These are phyloP conservation scores for Danaus chrysippus DNA, from an alignment of 2,888 invertebrate genomes.

Conservation along the genomic window DNA sequence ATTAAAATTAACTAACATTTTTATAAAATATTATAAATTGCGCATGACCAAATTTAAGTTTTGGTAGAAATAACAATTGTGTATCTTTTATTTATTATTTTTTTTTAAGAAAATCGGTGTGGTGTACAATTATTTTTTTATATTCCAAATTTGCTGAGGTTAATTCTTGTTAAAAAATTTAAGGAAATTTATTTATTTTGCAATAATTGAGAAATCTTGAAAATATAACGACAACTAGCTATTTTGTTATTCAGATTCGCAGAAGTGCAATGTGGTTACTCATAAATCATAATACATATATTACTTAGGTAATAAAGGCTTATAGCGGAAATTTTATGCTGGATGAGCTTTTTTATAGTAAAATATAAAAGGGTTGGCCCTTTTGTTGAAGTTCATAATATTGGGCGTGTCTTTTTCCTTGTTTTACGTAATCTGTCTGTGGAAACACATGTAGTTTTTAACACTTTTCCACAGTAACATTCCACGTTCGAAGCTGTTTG, in stretches of 20 bases:
- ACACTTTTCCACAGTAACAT: conserved; percentile 15
- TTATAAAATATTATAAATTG: too few species aligned
- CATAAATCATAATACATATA: conserved; percentile 29
- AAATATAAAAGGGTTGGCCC: conserved; percentile 39
- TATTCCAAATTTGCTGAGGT: too few species aligned
- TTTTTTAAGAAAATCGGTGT: too few species aligned
- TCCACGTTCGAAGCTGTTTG: conserved; percentile 12
- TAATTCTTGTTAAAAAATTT: too few species aligned
- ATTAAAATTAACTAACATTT: too few species aligned
- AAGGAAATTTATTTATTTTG: too few species aligned
- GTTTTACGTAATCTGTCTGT: conserved; percentile 36
- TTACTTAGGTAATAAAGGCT: conserved; percentile 30
- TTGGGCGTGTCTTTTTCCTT: conserved; percentile 39
- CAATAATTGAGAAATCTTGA: not conserved
- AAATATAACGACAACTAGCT: not conserved
- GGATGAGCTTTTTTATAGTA: conserved; percentile 31
- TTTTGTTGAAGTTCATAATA: conserved; percentile 43
- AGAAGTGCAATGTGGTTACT: conserved; percentile 17
- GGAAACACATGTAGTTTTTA: conserved; percentile 32
- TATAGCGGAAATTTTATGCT: conserved; percentile 34
- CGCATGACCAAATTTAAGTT: too few species aligned
- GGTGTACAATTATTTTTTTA: too few species aligned
- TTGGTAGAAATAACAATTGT: too few species aligned
- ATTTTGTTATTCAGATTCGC: conserved; percentile 15
- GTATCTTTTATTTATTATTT: too few species aligned